Evolutionary conservation across 1,140 invertebrate species (phyloP), one percentile per base, ranked within the genome.

Genomic region (Ceratina australensis): DNA sequence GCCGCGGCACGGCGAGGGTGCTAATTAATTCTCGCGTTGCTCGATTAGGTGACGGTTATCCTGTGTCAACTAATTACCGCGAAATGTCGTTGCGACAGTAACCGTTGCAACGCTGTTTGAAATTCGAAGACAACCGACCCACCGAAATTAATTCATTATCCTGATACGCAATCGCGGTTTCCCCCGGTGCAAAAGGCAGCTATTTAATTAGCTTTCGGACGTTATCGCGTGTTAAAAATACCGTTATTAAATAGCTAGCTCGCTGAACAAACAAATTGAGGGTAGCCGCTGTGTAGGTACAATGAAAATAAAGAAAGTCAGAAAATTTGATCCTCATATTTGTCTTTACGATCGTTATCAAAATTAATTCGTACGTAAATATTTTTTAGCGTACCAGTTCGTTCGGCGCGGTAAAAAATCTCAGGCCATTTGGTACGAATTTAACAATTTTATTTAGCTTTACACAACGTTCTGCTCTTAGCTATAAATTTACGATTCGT

Each of bases 31-130:
- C 56, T 18, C 22, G 20, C 47, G 61, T 22, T 59, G 52, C 20
- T 75, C 65, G n/a, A 81, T 80, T 80, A 69, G 80, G 18, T 56
- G 61, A 75, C 59, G 59, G 64, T 75, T 66, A 75, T 75, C 15
- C 68, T 42, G 15, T 64, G 65, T 69, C 72, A 69, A 47, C 50
- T 63, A 65, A 80, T 79, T 78, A 67, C n/a, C 49, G 13, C 57
- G 56, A 75, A 69, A 80, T 75, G 69, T 57, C 47, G 33, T 22
- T 22, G 26, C 22, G 10, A 18, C 66, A 65, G 69, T 54, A 65
- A 28, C 20, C 15, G 42, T n/a, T 26, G 0, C 12, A 26, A 49
- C 50, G 50, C 69, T 54, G 42, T 76, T 59, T 33, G 52, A 76
- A 76, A 80, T 72, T 59, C 50, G 22, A 71, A 59, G 65, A 75